Evolutionary conservation across 2,113 vertebrate species (phyloP), one percentile per base, ranked within the genome.

Genomic region (Sula dactylatra): DNA sequence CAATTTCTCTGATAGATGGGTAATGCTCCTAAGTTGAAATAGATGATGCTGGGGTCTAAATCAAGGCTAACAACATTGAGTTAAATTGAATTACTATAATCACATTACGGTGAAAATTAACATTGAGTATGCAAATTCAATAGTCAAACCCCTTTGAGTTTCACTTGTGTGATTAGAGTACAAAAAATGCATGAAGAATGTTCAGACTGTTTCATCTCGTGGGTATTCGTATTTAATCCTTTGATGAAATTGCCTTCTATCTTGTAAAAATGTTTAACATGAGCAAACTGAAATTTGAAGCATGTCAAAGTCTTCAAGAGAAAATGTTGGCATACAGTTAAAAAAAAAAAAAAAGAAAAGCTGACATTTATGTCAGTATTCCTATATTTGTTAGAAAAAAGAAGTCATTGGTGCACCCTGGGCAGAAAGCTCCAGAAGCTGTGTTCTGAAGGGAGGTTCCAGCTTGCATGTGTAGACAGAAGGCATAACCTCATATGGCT

Each of bases 21-120:
- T 87, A 93, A 69, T 82, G 86, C 52, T 89, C 90, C 78, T 94
- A 61, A 95, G 66, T 56, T 84, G 79, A 85, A 81, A 82, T 77
- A 90, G 44, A 49, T 96, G 77, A 42, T 58, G 40, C 66, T 90
- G 49, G 15, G n/a, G 34, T 82, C 79, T 93, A 91, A 94, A 92
- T 95, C 44, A 93, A 94, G 90, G 71, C 93, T 92, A 95, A 94
- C 87, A 92, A 44, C 59, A 34, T 88, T 92, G 70, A 92, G 74
- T 70, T 95, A 92, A 88, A 95, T 90, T 83, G 64, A 95, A 95
- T 96, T 93, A 94, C 42, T 55, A 32, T 96, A 86, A 96, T 94
- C 87, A 86, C 38, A 70, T 96, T 93, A 93, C 0, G 0, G 73
- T 93, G 61, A 85, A 94, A 95, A 97, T 94, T 93, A 95, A 71